Percentiles rank a stretch among this genome's conserved stretches.
phyloP scores from a whole-genome alignment of 2,113 vertebrate genomes.

The Indicator indicator region DNA sequence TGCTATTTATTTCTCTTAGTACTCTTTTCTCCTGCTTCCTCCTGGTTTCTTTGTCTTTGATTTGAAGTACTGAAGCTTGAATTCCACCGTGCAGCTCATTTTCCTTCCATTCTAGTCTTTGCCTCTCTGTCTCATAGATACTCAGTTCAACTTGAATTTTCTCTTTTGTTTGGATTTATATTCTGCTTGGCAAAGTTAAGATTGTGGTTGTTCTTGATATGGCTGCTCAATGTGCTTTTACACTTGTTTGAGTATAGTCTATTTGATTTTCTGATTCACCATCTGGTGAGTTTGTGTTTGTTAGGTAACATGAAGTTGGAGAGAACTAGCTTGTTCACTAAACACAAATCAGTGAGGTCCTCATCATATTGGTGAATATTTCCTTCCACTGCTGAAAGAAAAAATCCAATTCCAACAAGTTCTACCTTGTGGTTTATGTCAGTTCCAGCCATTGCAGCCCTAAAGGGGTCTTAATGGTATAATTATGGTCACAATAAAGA shows the following conservation, averaged over 20 bases:
- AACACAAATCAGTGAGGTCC: background rate
- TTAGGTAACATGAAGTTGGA: slow-evolving; percentile 48
- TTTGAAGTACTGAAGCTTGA: background rate
- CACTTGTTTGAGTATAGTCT: slow-evolving; percentile 32
- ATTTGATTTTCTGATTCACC: slow-evolving; percentile 47
- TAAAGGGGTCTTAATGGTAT: background rate
- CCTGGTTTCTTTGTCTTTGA: background rate
- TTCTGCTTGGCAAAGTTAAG: slow-evolving; percentile 37
- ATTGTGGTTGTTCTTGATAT: slow-evolving; percentile 3
- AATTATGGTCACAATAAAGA: background rate
- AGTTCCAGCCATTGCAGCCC: background rate
- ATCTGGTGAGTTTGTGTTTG: slow-evolving; percentile 46
- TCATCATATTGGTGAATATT: background rate
- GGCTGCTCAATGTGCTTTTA: slow-evolving; percentile 23
- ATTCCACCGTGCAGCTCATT: background rate
- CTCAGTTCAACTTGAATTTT: background rate
- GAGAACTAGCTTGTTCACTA: background rate
- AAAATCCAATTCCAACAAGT: background rate
- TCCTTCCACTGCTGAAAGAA: background rate
- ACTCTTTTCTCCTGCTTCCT: background rate
- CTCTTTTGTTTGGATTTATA: slow-evolving; percentile 4
- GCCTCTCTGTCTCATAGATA: background rate
- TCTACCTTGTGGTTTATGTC: background rate
- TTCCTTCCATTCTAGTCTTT: background rate
- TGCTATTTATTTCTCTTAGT: background rate